A percentile compares a stretch with the other conserved stretches of the same genome.
Conservation (phyloP, 1,140 invertebrate genomes). For the Pseudomyrmex pallidus region DNA sequence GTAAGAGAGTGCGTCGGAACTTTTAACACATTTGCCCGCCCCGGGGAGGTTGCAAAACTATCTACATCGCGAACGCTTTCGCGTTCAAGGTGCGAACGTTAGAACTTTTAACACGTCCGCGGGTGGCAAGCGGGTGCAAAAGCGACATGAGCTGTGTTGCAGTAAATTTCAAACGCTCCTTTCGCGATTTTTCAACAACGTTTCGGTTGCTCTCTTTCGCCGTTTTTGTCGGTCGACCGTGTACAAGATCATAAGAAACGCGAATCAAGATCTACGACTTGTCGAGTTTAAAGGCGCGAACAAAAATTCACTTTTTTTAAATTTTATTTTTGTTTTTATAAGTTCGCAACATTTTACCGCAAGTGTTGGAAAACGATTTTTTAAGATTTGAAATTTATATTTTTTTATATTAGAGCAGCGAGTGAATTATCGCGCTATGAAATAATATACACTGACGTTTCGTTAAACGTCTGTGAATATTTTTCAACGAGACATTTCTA, state of each 20-base stretch:
- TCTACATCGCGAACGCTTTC: constrained; percentile 22
- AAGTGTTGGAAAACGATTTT: not conserved
- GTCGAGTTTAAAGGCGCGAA: not conserved
- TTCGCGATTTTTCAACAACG: constrained; percentile 31
- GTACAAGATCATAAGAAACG: not conserved
- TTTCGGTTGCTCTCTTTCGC: not conserved
- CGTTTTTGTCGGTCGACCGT: not conserved
- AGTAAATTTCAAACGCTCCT: constrained; percentile 2
- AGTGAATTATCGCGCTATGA: not conserved
- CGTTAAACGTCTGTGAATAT: constrained; percentile 1
- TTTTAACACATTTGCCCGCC: constrained; percentile 32
- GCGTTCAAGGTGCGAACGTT: constrained; percentile 36
- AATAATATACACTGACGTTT: not conserved
- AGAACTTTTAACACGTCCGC: constrained; percentile 41
- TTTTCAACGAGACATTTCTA: not conserved
- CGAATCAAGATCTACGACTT: not conserved
- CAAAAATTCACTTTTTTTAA: not conserved
- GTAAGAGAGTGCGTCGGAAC: constrained; percentile 38
- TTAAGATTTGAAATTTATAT: not conserved
- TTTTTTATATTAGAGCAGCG: not conserved
- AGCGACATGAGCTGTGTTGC: constrained; percentile 30
- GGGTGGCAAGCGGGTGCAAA: constrained; percentile 20
- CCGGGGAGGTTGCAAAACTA: constrained; percentile 28
- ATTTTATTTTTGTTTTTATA: no score
- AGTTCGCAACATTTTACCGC: no score